phyloP scores from a whole-genome alignment of 2,888 invertebrate genomes.

The Nysson spinosus region DNA sequence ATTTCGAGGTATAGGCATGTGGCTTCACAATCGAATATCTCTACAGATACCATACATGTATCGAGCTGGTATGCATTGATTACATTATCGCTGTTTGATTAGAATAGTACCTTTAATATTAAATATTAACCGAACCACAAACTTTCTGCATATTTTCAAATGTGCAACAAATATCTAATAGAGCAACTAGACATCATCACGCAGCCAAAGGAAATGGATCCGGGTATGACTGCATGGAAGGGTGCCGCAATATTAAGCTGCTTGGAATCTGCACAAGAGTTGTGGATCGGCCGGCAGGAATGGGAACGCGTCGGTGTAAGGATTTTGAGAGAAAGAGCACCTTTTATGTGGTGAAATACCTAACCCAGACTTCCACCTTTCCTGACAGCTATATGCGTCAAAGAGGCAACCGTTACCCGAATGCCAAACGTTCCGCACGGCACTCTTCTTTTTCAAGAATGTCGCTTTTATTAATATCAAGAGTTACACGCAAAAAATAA shows the following conservation, averaged over 20 bases:
- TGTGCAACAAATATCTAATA: conserved; percentile 59
- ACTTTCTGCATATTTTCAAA: neutral
- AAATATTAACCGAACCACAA: no score
- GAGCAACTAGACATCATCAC: conserved; percentile 93
- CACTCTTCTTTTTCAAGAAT: neutral
- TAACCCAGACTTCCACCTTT: neutral
- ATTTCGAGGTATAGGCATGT: conserved; percentile 89
- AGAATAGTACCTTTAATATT: no score
- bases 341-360: conserved; percentile 87
- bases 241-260: conserved; percentile 96
- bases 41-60: conserved; percentile 90
- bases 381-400: neutral
- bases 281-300: conserved; percentile 92
- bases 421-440: no score
- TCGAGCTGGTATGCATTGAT: conserved; percentile 80
- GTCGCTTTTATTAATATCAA: neutral
- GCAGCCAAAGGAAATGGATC: conserved; percentile 94
- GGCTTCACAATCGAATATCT: conserved; percentile 92
- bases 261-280: conserved; percentile 93
- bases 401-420: no score
- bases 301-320: conserved; percentile 92
- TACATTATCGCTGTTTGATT: no score
- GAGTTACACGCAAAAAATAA: neutral
- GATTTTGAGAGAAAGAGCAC: conserved; percentile 92
- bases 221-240: conserved; percentile 94